phyloP scores from a whole-genome alignment of 2,797 vertebrate genomes.

The Tachyglossus aculeatus region DNA sequence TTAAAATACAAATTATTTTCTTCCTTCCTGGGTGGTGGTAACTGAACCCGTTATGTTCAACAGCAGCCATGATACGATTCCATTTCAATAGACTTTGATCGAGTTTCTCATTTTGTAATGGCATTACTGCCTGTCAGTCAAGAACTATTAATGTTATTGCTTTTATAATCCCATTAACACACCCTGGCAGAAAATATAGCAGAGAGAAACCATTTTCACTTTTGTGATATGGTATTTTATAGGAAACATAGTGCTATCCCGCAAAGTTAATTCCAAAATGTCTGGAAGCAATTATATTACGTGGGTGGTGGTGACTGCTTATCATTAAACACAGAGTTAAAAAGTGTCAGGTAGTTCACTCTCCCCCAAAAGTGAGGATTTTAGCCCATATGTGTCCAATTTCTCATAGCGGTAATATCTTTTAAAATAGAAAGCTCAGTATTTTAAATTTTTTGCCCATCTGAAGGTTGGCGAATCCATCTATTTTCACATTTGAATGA shows the following conservation, averaged over 20 bases:
- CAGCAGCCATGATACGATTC: not conserved
- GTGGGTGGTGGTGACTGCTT: not conserved
- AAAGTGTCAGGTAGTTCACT: not conserved
- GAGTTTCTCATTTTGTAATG: constrained; percentile 4
- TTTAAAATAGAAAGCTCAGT: too few relatives aligned
- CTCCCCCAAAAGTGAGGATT: not conserved
- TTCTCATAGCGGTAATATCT: too few relatives aligned
- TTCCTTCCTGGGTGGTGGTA: not conserved
- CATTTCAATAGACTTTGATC: not conserved
- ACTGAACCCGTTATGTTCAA: too few relatives aligned
- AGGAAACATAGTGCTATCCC: constrained; percentile 1
- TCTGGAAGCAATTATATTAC: constrained; percentile 2
- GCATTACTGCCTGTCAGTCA: not conserved
- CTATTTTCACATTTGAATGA: too few relatives aligned
- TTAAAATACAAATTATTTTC: not conserved
- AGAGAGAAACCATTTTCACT: not conserved
- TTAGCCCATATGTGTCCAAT: too few relatives aligned
- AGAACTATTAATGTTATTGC: constrained; percentile 9
- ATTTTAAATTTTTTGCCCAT: too few relatives aligned
- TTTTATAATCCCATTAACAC: constrained; percentile 18
- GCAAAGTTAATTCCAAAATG: not conserved
- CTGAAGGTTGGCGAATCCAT: too few relatives aligned
- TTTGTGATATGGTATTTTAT: not conserved
- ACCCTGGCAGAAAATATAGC: not conserved
- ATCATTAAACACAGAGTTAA: constrained; percentile 5